Evolutionary conservation across 2,797 vertebrate species (phyloP).

Genomic region (Melanotaenia pygmaea): DNA sequence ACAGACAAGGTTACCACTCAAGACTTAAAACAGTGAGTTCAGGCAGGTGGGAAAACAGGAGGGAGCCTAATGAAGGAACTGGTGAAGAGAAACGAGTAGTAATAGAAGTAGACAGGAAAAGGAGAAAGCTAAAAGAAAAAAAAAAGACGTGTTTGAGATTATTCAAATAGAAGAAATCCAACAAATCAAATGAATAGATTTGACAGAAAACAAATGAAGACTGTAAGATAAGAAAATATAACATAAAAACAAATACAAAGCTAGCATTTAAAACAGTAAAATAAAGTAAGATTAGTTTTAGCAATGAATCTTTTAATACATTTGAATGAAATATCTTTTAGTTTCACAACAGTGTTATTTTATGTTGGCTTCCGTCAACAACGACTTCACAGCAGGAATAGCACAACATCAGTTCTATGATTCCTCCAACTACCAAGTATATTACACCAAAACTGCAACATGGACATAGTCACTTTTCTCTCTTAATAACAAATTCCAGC

Average conservation of each 20-base stretch:
- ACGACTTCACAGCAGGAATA: background rate
- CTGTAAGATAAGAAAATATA: background rate
- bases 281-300: background rate
- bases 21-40: slow-evolving; percentile 6
- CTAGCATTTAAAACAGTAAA: background rate
- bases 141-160: background rate
- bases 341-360: background rate
- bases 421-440: background rate
- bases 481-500: background rate
- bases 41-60: slow-evolving; percentile 1
- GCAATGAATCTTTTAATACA: background rate
- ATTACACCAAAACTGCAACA: background rate
- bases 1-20: slow-evolving; percentile 8
- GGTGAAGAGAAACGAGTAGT: background rate
- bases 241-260: background rate
- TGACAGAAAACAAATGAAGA: background rate
- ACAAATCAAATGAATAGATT: background rate
- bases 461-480: background rate
- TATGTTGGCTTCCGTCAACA: background rate
- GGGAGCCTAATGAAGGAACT: slow-evolving; percentile 1
- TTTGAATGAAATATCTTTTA: background rate
- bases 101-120: background rate
- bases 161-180: background rate
- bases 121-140: background rate
- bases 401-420: background rate